Percentiles rank a stretch among this genome's conserved stretches.
Conservation (phyloP, 2,797 vertebrate genomes). For the Pseudopleuronectes americanus region DNA sequence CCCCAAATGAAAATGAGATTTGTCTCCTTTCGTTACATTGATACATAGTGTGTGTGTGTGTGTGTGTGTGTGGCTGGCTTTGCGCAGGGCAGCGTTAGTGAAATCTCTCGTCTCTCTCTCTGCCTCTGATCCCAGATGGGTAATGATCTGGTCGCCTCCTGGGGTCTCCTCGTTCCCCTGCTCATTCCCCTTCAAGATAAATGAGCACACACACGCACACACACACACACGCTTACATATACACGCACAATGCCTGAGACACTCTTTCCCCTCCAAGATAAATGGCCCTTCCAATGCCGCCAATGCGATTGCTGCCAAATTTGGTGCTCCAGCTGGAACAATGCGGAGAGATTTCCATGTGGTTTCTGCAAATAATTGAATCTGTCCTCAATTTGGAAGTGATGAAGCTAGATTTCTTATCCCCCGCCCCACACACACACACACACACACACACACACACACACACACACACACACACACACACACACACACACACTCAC, state of each 20-base stretch:
- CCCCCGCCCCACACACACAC: neutral
- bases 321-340: constrained; percentile 84
- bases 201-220: constrained; percentile 72
- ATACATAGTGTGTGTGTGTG: constrained; percentile 72
- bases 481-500: constrained; percentile 11
- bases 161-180: constrained; percentile 77
- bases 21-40: constrained; percentile 87
- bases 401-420: constrained; percentile 76
- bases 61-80: constrained; percentile 26
- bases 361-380: constrained; percentile 83
- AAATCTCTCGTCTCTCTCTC: constrained; percentile 54
- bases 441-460: neutral
- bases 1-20: constrained; percentile 88
- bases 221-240: constrained; percentile 32
- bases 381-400: constrained; percentile 85
- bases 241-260: constrained; percentile 45
- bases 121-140: constrained; percentile 83
- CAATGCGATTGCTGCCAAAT: constrained; percentile 84
- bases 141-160: constrained; percentile 85
- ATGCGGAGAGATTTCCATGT: constrained; percentile 81
- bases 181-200: constrained; percentile 84
- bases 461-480: neutral
- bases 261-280: constrained; percentile 80
- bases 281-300: constrained; percentile 82
- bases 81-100: constrained; percentile 55